Percentiles rank a stretch among this genome's conserved stretches.
phyloP scores from a whole-genome alignment of 2,888 invertebrate species.

The Apodemia mormo region DNA sequence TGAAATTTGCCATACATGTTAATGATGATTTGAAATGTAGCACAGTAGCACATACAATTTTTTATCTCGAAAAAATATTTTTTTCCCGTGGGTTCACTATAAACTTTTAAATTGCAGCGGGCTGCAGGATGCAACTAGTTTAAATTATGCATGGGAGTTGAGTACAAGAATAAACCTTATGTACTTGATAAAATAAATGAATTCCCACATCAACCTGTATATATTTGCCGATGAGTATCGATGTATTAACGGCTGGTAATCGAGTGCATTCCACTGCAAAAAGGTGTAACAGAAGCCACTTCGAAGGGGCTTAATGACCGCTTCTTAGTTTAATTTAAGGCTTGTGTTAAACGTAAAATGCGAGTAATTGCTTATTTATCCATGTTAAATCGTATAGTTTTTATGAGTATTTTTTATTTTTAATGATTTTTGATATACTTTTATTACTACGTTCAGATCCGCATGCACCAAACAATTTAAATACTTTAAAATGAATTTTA shows the following conservation, averaged over 20 bases:
- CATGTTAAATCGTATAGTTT: slow-evolving; percentile 43
- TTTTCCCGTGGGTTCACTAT: too few relatives aligned
- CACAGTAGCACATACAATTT: too few relatives aligned
- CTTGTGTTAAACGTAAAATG: slow-evolving; percentile 45
- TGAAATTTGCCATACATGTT: too few relatives aligned
- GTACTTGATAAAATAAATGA: neutral
- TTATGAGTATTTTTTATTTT: slow-evolving; percentile 24
- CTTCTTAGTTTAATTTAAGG: slow-evolving; percentile 63
- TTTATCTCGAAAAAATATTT: too few relatives aligned
- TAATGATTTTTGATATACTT: slow-evolving; percentile 31
- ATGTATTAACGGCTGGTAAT: slow-evolving; percentile 68
- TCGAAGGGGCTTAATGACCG: slow-evolving; percentile 67
- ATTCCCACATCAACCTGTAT: slow-evolving; percentile 51
- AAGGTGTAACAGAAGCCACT: slow-evolving; percentile 75
- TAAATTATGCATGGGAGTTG: too few relatives aligned
- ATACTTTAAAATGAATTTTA: too few relatives aligned
- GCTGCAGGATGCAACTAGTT: too few relatives aligned
- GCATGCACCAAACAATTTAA: too few relatives aligned
- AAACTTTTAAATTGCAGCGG: too few relatives aligned
- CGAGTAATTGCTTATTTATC: slow-evolving; percentile 64
- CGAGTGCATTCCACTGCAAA: slow-evolving; percentile 62
- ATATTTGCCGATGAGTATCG: slow-evolving; percentile 58
- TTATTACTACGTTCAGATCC: slow-evolving; percentile 7
- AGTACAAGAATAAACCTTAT: too few relatives aligned
- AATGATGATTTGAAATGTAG: too few relatives aligned